phyloP scores from a whole-genome alignment of 1,140 invertebrate species.

The Drosophila leontia region DNA sequence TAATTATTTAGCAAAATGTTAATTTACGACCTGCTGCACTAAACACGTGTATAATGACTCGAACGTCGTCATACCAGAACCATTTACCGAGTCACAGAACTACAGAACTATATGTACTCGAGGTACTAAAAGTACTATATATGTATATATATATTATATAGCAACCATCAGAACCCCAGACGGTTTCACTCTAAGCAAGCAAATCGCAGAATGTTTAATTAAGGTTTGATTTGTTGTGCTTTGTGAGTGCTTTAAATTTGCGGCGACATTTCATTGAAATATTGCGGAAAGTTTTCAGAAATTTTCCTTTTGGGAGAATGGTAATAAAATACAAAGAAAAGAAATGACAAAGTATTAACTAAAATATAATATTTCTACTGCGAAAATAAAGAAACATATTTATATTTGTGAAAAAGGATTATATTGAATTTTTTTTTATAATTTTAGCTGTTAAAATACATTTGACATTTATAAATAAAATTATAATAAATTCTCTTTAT shows the following conservation, averaged over 20 bases:
- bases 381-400: too few relatives aligned
- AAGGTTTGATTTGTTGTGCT: slow-evolving; percentile 13
- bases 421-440: background rate
- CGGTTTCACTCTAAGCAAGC: slow-evolving; percentile 12
- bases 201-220: slow-evolving; percentile 29
- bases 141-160: slow-evolving; percentile 5
- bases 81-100: background rate
- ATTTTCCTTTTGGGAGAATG: background rate
- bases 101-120: background rate
- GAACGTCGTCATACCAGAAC: slow-evolving; percentile 38
- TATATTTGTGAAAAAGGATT: too few relatives aligned
- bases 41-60: slow-evolving; percentile 61
- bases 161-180: slow-evolving; percentile 6
- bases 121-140: background rate
- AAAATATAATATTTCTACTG: background rate
- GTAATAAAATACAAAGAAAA: background rate
- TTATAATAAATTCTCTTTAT: background rate
- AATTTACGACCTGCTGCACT: slow-evolving; percentile 58
- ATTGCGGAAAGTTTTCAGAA: slow-evolving; percentile 12
- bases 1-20: slow-evolving; percentile 57
- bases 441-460: background rate
- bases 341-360: background rate
- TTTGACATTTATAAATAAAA: background rate
- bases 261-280: slow-evolving; percentile 22
- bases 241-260: slow-evolving; percentile 6